Percentiles rank a stretch among this genome's conserved stretches.
Conservation (phyloP, 2,113 vertebrate genomes). For the Antennarius striatus region DNA sequence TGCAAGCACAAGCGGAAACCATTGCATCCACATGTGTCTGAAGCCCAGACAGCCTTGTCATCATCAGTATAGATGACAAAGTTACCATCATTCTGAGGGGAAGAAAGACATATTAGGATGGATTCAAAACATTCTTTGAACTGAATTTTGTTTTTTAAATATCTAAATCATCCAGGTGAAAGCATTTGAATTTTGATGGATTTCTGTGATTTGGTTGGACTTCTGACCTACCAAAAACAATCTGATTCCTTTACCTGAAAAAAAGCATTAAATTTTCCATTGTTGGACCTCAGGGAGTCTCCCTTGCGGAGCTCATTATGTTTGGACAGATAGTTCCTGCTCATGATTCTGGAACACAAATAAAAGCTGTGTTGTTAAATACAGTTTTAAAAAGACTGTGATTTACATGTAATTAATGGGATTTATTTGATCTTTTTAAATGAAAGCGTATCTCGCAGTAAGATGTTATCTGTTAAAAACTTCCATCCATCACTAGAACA, state of each 20-base stretch:
- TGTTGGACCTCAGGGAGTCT: slow-evolving; percentile 57
- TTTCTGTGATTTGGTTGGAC: too few species aligned
- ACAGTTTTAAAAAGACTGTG: not conserved
- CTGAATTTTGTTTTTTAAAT: too few species aligned
- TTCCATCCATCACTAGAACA: too few species aligned
- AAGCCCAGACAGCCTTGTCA: slow-evolving; percentile 36
- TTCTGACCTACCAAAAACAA: too few species aligned
- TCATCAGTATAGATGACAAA: slow-evolving; percentile 56
- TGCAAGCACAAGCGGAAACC: slow-evolving; percentile 43
- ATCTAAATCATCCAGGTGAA: too few species aligned
- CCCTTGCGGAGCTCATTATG: slow-evolving; percentile 50
- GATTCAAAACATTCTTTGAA: too few species aligned
- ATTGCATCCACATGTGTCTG: not conserved
- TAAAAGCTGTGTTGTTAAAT: not conserved
- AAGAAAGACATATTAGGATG: too few species aligned
- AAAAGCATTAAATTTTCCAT: slow-evolving; percentile 43
- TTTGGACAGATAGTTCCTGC: slow-evolving; percentile 53
- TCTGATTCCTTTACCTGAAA: slow-evolving; percentile 54
- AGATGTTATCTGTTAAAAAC: slow-evolving; percentile 38
- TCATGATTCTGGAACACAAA: slow-evolving; percentile 49
- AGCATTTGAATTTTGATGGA: too few species aligned
- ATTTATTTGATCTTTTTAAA: not conserved
- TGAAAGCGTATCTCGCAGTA: not conserved
- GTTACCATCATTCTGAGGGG: slow-evolving; percentile 50
- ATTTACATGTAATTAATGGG: too few species aligned